A percentile compares a stretch with the other conserved stretches of the same genome.
phyloP scores from a whole-genome alignment of 2,888 invertebrate species.

The Archaeoteleia sp. region DNA sequence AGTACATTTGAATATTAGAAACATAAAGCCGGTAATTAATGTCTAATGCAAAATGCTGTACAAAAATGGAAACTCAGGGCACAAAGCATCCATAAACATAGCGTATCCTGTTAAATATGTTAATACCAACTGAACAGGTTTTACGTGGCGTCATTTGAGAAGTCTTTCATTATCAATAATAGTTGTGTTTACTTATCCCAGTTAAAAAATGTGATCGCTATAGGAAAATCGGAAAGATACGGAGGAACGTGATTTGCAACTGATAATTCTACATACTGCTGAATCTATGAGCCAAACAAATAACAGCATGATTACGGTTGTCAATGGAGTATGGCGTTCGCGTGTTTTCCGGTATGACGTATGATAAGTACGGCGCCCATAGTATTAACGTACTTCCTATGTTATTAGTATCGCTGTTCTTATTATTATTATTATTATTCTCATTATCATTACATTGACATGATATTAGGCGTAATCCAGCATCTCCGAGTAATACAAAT shows the following conservation, averaged over 20 bases:
- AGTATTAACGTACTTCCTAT: conserved; percentile 17
- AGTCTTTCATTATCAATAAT: conserved; percentile 25
- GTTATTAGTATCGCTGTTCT: no score
- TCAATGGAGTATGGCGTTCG: conserved; percentile 24
- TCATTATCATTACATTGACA: background rate
- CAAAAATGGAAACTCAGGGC: no score
- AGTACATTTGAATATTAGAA: no score
- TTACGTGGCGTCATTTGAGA: background rate
- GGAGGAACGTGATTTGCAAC: conserved; percentile 21
- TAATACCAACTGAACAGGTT: conserved; percentile 23
- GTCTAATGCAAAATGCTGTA: no score
- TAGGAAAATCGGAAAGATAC: conserved; percentile 5
- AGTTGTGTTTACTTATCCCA: conserved; percentile 6
- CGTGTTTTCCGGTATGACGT: conserved; percentile 26
- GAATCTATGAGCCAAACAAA: conserved; percentile 21
- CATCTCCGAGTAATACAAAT: conserved; percentile 25
- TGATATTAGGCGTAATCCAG: conserved; percentile 15
- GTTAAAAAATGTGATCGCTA: conserved; percentile 2
- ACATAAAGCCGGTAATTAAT: no score
- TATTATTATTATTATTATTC: conserved; percentile 23
- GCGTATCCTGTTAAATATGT: conserved; percentile 15
- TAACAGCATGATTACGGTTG: conserved; percentile 32
- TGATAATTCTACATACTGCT: conserved; percentile 27
- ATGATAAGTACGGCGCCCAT: conserved; percentile 10
- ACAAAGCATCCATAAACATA: conserved; percentile 10